These are phyloP conservation scores for Sphecodes monilicornis DNA, from an alignment of 2,888 invertebrate genomes.

Conservation along the genomic window DNA sequence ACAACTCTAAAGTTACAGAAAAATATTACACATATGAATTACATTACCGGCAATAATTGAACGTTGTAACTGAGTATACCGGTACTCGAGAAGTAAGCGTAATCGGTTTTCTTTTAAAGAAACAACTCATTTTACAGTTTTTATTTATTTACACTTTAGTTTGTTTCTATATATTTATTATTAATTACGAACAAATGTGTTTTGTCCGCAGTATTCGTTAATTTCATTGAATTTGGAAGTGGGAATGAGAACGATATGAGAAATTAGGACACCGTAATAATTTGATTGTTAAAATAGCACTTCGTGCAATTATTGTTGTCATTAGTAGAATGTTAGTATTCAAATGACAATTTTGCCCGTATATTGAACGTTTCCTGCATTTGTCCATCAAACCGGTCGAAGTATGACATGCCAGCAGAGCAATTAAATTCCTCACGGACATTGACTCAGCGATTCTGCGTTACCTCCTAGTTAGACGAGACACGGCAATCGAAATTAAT, in stretches of 20 bases:
- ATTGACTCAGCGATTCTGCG: constrained; percentile 31
- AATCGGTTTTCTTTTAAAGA: background rate
- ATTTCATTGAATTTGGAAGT: background rate
- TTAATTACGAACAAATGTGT: background rate
- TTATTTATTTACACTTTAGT: too few species aligned
- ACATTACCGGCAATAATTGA: background rate
- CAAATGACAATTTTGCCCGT: background rate
- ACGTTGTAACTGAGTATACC: background rate
- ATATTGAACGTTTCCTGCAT: background rate
- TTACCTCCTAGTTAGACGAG: constrained; percentile 24
- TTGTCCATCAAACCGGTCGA: constrained; percentile 39
- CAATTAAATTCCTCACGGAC: constrained; percentile 46
- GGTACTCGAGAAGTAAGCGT: background rate
- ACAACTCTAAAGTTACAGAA: background rate
- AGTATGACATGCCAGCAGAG: constrained; percentile 27
- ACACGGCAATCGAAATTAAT: constrained; percentile 21
- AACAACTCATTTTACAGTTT: background rate
- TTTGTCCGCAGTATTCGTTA: background rate
- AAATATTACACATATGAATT: background rate
- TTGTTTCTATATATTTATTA: too few species aligned
- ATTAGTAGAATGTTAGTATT: background rate
- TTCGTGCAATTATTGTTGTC: background rate
- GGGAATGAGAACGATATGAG: background rate
- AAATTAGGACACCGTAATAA: background rate
- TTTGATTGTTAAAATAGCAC: background rate